Conservation (phyloP, 2,113 vertebrate species). For the Serilophus lunatus region DNA sequence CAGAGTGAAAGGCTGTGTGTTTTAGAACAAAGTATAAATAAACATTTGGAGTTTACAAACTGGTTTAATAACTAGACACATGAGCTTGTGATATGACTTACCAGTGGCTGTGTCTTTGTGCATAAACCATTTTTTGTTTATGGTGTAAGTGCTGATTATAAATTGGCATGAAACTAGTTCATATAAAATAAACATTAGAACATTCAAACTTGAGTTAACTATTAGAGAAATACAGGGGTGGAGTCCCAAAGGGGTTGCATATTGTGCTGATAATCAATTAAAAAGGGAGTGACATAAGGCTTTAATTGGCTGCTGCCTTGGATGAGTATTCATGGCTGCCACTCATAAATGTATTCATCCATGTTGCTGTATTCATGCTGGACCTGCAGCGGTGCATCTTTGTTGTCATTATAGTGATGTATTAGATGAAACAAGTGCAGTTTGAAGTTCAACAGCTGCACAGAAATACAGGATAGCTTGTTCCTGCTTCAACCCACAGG, state of each 20-base stretch:
- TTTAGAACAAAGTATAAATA: background rate
- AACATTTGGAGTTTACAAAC: background rate
- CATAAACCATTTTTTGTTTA: background rate
- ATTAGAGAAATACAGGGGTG: background rate
- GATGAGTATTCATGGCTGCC: background rate
- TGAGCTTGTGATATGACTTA: background rate
- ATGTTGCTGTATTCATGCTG: background rate
- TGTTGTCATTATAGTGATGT: background rate
- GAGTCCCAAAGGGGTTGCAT: background rate
- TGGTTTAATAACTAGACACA: background rate
- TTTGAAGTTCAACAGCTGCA: background rate
- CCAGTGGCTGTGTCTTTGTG: background rate
- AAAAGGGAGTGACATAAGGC: background rate
- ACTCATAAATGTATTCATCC: background rate
- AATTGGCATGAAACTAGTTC: background rate
- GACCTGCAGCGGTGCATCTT: background rate
- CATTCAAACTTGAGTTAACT: background rate
- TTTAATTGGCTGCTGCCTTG: rapidly evolving
- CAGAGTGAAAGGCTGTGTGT: background rate
- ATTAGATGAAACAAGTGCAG: background rate
- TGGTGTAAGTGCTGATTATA: background rate
- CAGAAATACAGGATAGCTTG: background rate
- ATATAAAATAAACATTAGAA: background rate
- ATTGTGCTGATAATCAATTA: background rate
- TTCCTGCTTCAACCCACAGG: background rate